A percentile compares a stretch with the other conserved stretches of the same genome.
phyloP scores from a whole-genome alignment of 2,888 invertebrate species.

The Sminthurinus aureus region DNA sequence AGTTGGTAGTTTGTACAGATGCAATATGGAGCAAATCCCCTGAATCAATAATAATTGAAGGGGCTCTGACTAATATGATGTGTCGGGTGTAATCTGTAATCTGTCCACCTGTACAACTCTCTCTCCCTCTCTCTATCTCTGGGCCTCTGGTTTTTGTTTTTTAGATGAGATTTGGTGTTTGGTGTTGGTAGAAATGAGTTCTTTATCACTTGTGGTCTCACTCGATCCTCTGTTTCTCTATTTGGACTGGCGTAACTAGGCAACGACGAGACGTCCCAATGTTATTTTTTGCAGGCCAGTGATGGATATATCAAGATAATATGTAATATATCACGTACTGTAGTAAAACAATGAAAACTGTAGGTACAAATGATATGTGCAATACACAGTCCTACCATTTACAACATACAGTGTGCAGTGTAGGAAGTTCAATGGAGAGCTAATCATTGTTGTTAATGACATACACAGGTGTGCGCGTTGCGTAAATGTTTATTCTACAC shows the following conservation, averaged over 20 bases:
- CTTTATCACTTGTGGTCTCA: conserved; percentile 7
- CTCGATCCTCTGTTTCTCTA: background rate
- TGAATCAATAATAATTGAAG: background rate
- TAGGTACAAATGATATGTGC: background rate
- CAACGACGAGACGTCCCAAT: background rate
- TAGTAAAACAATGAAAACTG: background rate
- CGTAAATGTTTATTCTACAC: conserved; percentile 37
- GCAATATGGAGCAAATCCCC: background rate
- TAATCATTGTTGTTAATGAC: conserved; percentile 35
- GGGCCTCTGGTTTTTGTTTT: too few species aligned
- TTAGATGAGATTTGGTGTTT: conserved; percentile 1
- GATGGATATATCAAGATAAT: background rate
- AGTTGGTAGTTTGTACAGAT: background rate
- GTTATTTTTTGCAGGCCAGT: background rate
- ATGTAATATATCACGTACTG: background rate
- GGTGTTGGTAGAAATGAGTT: conserved; percentile 12
- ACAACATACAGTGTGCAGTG: background rate
- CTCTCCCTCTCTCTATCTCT: too few species aligned
- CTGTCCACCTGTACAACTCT: conserved; percentile 14
- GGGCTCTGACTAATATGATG: conserved; percentile 7
- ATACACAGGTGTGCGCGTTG: conserved; percentile 26
- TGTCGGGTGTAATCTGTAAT: background rate
- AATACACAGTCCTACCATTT: background rate
- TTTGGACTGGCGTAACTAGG: background rate
- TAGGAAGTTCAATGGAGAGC: conserved; percentile 7